Percentiles rank a stretch among this genome's conserved stretches.
phyloP scores from a whole-genome alignment of 2,888 invertebrate genomes.

The Gibbula magus region DNA sequence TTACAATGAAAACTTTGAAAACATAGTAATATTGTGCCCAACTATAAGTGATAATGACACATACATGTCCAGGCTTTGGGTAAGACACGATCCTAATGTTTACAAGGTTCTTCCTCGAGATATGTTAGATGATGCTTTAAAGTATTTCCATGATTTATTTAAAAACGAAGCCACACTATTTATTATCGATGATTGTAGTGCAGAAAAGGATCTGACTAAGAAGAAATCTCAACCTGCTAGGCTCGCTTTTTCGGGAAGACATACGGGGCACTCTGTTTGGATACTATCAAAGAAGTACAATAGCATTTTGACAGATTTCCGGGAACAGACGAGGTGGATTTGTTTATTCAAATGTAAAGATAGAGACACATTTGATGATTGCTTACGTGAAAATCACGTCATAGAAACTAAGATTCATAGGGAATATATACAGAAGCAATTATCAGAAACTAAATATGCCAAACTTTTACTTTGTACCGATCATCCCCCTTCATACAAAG shows the following conservation, averaged over 20 bases:
- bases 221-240: conserved; percentile 42
- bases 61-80: no score
- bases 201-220: conserved; percentile 37
- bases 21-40: not conserved
- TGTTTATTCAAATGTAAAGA: conserved; percentile 43
- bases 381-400: conserved; percentile 46
- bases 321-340: conserved; percentile 41
- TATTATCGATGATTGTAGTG: conserved; percentile 44
- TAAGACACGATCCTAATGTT: conserved; percentile 11
- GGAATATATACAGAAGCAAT: not conserved
- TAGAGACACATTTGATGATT: conserved; percentile 44
- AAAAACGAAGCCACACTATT: conserved; percentile 39
- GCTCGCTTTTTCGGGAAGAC: conserved; percentile 40
- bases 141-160: conserved; percentile 35
- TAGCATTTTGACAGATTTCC: conserved; percentile 41
- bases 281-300: conserved; percentile 45
- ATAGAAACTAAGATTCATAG: conserved; percentile 34
- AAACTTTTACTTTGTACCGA: not conserved
- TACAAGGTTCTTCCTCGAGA: conserved; percentile 26
- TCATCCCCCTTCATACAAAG: not conserved
- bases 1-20: not conserved
- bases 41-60: no score
- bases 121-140: conserved; percentile 34
- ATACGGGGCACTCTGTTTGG: conserved; percentile 39
- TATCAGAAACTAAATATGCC: not conserved